A percentile compares a stretch with the other conserved stretches of the same genome.
Conservation (phyloP, 2,888 invertebrate genomes). For the Cremastobaeus sp. region DNA sequence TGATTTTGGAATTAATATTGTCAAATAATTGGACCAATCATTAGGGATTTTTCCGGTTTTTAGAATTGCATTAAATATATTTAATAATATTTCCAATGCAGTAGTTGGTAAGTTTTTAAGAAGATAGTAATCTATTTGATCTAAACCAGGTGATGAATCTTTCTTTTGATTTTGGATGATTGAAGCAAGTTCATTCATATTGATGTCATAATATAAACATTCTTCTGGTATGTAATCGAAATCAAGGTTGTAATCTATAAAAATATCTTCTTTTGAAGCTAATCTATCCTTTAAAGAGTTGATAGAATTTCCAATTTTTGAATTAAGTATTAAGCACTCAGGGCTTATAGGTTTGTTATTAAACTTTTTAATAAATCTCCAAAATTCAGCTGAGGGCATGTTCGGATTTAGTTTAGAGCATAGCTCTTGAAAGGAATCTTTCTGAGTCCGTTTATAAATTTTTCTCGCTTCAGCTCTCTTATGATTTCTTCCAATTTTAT, state of each 20-base stretch:
- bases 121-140: neutral
- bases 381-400: neutral
- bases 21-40: neutral
- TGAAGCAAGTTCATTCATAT: neutral
- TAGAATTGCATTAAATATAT: neutral
- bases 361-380: neutral
- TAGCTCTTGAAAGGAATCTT: neutral
- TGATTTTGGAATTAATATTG: neutral
- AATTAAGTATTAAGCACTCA: too few relatives aligned
- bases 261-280: too few relatives aligned
- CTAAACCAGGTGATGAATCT: neutral
- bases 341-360: too few relatives aligned
- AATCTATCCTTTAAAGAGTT: too few relatives aligned
- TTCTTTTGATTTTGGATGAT: neutral
- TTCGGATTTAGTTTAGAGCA: neutral
- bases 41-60: neutral
- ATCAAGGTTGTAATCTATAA: too few relatives aligned
- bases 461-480: conserved; percentile 17
- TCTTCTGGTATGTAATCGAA: too few relatives aligned
- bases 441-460: neutral
- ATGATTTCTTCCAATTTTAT: conserved; percentile 36
- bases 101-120: neutral
- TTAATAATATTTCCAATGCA: neutral
- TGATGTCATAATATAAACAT: too few relatives aligned
- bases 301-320: too few relatives aligned